These are phyloP conservation scores for Mesembrinibis cayennensis DNA, from an alignment of 2,113 vertebrate genomes.

Conservation along the genomic window DNA sequence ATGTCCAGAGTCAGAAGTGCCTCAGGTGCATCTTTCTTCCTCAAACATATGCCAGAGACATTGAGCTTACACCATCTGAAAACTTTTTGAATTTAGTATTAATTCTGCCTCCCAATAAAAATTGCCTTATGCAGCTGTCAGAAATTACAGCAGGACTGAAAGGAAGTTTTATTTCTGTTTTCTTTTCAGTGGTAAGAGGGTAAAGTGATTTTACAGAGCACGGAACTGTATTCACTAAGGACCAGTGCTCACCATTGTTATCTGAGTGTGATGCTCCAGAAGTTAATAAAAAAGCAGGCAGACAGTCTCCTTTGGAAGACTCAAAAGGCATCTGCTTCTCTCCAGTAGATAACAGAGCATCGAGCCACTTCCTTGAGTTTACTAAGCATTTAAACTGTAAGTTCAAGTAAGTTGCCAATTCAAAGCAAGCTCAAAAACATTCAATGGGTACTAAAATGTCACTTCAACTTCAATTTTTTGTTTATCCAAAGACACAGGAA, in stretches of 20 bases:
- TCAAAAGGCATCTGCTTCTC: background rate
- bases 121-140: constrained; percentile 31
- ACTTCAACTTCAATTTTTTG: background rate
- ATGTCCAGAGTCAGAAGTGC: constrained; percentile 37
- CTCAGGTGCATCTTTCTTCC: constrained; percentile 52
- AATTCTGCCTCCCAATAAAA: background rate
- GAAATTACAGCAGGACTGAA: background rate
- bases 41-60: constrained; percentile 10
- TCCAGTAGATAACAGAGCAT: background rate
- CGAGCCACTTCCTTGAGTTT: background rate
- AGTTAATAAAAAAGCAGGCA: constrained; percentile 3
- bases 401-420: background rate
- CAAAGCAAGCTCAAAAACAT: background rate
- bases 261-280: background rate
- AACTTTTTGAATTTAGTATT: constrained; percentile 11
- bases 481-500: background rate
- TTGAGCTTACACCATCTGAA: constrained; percentile 20
- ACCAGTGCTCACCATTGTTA: background rate
- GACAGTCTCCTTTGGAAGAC: background rate
- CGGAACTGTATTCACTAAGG: background rate
- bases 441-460: background rate
- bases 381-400: background rate
- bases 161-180: constrained; percentile 3
- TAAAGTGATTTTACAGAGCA: constrained; percentile 20
- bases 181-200: background rate